Conservation (phyloP, 2,888 invertebrate species). For the Rhogogaster chlorosoma region DNA sequence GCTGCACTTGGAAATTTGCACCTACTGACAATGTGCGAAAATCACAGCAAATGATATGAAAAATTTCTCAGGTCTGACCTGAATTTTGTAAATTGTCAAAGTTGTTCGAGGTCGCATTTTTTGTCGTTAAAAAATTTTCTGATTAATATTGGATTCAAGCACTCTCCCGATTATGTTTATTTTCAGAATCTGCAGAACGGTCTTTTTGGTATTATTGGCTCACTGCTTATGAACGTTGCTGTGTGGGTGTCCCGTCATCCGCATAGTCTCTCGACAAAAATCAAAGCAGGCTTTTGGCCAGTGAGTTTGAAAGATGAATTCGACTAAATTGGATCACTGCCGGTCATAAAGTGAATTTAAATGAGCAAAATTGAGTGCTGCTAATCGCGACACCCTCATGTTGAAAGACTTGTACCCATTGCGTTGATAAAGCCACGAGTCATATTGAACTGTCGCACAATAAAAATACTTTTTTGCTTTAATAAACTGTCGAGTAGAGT, state of each 20-base stretch:
- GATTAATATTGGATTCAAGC: neutral
- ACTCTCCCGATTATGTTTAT: neutral
- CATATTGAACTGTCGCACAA: slow-evolving; percentile 4
- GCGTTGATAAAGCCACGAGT: neutral
- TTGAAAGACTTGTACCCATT: neutral
- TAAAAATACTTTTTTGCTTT: neutral
- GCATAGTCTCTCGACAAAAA: slow-evolving; percentile 1
- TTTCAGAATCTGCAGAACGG: neutral
- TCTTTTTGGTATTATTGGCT: neutral
- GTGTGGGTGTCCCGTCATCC: neutral
- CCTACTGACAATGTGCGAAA: neutral
- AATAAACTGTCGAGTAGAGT: neutral
- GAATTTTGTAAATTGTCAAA: neutral
- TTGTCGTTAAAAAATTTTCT: neutral
- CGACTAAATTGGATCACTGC: neutral
- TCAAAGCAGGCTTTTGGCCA: neutral
- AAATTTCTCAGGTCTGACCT: neutral
- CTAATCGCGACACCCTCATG: neutral
- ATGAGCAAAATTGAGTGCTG: neutral
- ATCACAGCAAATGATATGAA: neutral
- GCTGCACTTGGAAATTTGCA: neutral
- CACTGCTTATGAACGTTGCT: neutral
- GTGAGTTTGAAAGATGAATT: neutral
- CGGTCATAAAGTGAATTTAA: slow-evolving; percentile 11
- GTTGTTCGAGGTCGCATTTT: neutral